Conservation (phyloP, 2,113 vertebrate species). For the Vulpes lagopus region DNA sequence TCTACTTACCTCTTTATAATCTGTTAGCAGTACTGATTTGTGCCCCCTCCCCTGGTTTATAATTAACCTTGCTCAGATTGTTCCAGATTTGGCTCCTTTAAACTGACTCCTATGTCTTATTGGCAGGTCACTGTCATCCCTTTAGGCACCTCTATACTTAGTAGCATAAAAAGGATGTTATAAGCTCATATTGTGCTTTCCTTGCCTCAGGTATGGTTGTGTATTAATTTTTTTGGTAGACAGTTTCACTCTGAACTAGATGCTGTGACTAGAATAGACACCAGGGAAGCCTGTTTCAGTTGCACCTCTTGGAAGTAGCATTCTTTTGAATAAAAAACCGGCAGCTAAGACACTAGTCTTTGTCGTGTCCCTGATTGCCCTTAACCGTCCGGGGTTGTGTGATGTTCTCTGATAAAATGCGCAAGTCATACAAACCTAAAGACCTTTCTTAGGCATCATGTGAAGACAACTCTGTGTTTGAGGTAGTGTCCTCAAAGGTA, state of each 20-base stretch:
- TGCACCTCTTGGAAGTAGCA: not conserved
- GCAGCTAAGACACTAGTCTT: not conserved
- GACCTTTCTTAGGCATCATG: not conserved
- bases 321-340: not conserved
- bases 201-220: not conserved
- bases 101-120: not conserved
- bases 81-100: not conserved
- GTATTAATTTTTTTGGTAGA: not conserved
- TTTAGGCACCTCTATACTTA: not conserved
- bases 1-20: not conserved
- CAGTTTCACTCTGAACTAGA: not conserved
- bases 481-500: not conserved
- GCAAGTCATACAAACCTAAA: not conserved
- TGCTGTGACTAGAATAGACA: not conserved
- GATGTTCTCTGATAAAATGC: conserved; percentile 32
- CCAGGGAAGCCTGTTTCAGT: not conserved
- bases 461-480: not conserved
- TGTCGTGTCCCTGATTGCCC: not conserved
- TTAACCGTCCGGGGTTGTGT: not conserved
- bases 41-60: not conserved
- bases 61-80: not conserved
- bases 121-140: not conserved
- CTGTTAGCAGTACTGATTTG: not conserved
- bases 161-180: not conserved
- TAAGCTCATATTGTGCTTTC: not conserved